phyloP scores from a whole-genome alignment of 2,888 invertebrate genomes.

The Hypselothyrea guttata region DNA sequence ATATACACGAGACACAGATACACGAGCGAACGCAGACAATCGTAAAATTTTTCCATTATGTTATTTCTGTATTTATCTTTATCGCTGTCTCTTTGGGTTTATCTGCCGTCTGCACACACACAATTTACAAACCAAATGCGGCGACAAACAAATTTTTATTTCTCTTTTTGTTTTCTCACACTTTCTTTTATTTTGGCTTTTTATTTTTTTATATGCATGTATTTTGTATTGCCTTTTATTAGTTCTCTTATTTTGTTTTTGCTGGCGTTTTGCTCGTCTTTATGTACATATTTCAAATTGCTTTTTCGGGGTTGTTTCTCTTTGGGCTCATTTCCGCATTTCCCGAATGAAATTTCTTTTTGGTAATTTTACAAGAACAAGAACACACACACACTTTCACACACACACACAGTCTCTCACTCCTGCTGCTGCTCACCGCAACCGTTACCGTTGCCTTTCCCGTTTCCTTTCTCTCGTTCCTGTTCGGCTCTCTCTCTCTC shows the following conservation, averaged over 20 bases:
- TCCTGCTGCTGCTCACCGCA: conserved; percentile 9
- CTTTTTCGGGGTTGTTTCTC: conserved; percentile 70
- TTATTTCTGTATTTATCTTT: conserved; percentile 75
- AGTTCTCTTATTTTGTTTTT: conserved; percentile 34
- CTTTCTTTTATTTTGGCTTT: conserved; percentile 53
- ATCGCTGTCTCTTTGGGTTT: conserved; percentile 71
- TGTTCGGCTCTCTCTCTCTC: conserved; percentile 21
- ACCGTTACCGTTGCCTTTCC: background rate
- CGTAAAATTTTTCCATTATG: conserved; percentile 64
- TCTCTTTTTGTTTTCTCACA: conserved; percentile 54
- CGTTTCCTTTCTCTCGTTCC: conserved; percentile 14
- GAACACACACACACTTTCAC: conserved; percentile 54
- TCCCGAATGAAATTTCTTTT: conserved; percentile 75
- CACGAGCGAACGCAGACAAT: conserved; percentile 33
- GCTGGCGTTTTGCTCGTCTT: conserved; percentile 43
- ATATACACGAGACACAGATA: conserved; percentile 47
- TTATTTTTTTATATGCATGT: conserved; percentile 13
- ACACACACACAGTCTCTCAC: conserved; percentile 16
- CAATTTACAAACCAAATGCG: conserved; percentile 73
- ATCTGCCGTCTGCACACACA: conserved; percentile 43
- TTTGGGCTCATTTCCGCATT: conserved; percentile 70
- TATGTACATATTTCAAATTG: conserved; percentile 47
- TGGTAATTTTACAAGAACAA: conserved; percentile 77
- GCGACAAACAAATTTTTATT: conserved; percentile 43
- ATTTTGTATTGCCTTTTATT: conserved; percentile 43